Conservation (phyloP, 1,140 invertebrate species). For the Trachymyrmex septentrionalis region DNA sequence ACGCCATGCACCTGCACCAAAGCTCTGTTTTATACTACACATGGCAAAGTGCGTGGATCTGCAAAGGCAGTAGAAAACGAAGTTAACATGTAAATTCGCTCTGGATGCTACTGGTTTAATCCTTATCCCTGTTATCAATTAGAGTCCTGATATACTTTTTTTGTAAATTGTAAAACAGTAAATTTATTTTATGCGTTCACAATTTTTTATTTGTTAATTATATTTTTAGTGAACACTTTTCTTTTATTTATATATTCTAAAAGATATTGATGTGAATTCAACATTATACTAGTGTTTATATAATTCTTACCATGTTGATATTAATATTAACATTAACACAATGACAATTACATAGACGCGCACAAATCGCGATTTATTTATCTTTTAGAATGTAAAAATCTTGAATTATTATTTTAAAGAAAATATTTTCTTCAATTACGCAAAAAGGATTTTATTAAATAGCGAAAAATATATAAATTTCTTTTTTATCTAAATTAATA, state of each 20-base stretch:
- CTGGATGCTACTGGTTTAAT: background rate
- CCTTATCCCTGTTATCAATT: background rate
- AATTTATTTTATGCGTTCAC: background rate
- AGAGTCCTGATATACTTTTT: background rate
- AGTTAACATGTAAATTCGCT: conserved; percentile 32
- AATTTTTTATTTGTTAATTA: background rate
- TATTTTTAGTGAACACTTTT: background rate
- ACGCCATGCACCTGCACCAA: conserved; percentile 18
- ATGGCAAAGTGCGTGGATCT: background rate
- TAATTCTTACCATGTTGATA: no score
- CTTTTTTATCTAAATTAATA: background rate
- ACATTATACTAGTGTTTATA: no score
- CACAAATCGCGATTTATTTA: no score
- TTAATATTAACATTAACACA: no score
- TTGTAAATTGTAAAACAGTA: background rate
- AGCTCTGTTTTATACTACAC: conserved; percentile 13
- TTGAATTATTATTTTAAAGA: background rate
- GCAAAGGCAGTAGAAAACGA: conserved; percentile 29
- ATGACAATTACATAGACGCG: no score
- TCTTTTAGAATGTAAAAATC: background rate
- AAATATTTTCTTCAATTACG: background rate
- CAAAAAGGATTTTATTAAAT: conserved; percentile 1
- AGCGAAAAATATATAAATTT: background rate
- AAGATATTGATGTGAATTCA: no score
- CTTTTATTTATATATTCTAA: background rate